phyloP scores from a whole-genome alignment of 2,797 vertebrate species.

The Enteromius mattozi region DNA sequence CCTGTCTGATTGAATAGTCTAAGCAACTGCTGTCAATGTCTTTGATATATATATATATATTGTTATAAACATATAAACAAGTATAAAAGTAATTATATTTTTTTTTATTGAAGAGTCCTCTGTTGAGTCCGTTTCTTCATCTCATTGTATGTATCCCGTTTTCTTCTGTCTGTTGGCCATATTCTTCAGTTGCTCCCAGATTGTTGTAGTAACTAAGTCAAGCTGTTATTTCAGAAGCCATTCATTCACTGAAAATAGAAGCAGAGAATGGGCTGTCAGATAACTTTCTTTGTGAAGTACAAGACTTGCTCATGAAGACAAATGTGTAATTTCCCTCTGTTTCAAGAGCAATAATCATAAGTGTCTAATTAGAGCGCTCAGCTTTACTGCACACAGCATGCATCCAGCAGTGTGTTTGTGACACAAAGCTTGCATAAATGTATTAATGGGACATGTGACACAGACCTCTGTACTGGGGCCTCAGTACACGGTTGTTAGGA shows the following conservation, averaged over 20 bases:
- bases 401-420: not conserved
- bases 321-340: slow-evolving; percentile 7
- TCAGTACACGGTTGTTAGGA: slow-evolving; percentile 93
- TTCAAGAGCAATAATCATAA: slow-evolving; percentile 15
- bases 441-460: slow-evolving; percentile 1
- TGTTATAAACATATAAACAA: slow-evolving; percentile 49
- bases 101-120: slow-evolving; percentile 27
- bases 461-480: slow-evolving; percentile 94
- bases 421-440: not conserved
- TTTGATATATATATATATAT: slow-evolving; percentile 1
- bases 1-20: not conserved
- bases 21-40: slow-evolving; percentile 22
- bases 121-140: slow-evolving; percentile 4
- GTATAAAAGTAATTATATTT: slow-evolving; percentile 41
- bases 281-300: not conserved
- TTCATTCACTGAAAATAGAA: slow-evolving; percentile 56
- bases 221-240: slow-evolving; percentile 60
- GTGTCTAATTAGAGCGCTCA: not conserved
- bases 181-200: not conserved
- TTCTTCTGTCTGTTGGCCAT: not conserved
- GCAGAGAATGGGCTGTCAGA: slow-evolving; percentile 24
- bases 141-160: slow-evolving; percentile 16
- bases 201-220: slow-evolving; percentile 1
- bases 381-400: not conserved
- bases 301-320: not conserved